phyloP scores from a whole-genome alignment of 1,140 invertebrate species.

The Ostrea denselamellosa region DNA sequence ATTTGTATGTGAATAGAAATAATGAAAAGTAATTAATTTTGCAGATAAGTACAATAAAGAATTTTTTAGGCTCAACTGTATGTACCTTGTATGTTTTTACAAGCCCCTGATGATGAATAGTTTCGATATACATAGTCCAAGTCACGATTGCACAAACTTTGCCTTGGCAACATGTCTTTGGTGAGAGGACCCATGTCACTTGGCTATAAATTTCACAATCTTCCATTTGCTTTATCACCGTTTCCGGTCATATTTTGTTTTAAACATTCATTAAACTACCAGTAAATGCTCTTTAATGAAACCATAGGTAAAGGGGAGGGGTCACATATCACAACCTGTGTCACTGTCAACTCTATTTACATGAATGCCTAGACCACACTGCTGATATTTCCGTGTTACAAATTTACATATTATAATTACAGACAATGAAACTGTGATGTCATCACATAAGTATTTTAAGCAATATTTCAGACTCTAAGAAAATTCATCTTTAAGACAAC shows the following conservation, averaged over 20 bases:
- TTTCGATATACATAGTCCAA: not conserved
- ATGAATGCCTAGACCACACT: constrained; percentile 2
- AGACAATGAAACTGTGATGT: not conserved
- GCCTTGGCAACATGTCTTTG: not conserved
- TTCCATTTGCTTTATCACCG: not conserved
- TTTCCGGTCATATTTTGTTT: constrained; percentile 29
- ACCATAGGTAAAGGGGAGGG: not conserved
- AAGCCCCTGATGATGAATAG: not conserved
- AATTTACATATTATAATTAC: not conserved
- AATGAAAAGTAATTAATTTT: not conserved
- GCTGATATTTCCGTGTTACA: not conserved
- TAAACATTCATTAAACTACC: not conserved
- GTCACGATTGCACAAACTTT: not conserved
- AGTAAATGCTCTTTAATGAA: not conserved
- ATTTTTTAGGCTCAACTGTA: not conserved
- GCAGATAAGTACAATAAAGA: not conserved
- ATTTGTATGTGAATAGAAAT: not conserved
- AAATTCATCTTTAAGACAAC: not conserved
- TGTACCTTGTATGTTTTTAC: not conserved
- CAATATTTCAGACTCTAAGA: not conserved
- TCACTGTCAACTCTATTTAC: not conserved
- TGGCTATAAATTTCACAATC: not conserved
- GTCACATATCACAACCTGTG: not conserved
- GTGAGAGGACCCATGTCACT: not conserved
- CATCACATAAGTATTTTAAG: not conserved